Evolutionary conservation across 2,113 vertebrate species (phyloP), one percentile per base, ranked within the genome.

Genomic region (Rostratula benghalensis): DNA sequence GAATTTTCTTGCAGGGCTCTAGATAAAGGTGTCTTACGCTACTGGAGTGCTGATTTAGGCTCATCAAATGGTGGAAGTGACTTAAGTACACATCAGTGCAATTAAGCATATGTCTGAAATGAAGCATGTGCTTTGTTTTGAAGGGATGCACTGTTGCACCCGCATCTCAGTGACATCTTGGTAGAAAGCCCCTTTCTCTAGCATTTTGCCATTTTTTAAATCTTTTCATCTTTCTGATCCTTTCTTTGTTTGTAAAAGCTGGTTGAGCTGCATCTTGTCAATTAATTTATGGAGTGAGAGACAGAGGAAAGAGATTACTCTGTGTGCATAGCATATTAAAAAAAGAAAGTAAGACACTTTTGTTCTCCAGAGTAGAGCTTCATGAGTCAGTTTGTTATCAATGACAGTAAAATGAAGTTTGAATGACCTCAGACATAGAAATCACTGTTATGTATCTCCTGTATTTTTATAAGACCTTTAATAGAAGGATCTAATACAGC

Each of bases 261-360:
- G 68, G 65, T 75, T 91, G 83, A 85, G 19, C 50, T 78, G 68
- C 4, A 3, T 79, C 46, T 75, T 93, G 60, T 14, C 70, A 87
- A 76, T 90, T 45, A 81, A 73, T 84, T 83, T 79, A 25, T 76
- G 35, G 73, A 84, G 70, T 30, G 45, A 80, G 78, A 94, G 67
- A 64, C 7, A 3, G 6, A 39, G 43, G 43, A 87, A 94, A 79
- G 77, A 79, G n/a, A 85, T 94, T 65, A 77, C 43, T 76, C 57
- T 74, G 59, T 77, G 76, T 95, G 56, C 27, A 37, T 37, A 83
- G 43, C 35, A 20, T 75, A 79, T 93, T 96, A 81, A 89, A 94
- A 50, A 51, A 84, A 68, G 20, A 90, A 39, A 87, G 56, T 48
- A 79, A 73, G 43, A 86, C 0, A 14, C 19, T 84, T 89, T 95